A percentile compares a stretch with the other conserved stretches of the same genome.
These are phyloP conservation scores for Helicoverpa zea DNA, from an alignment of 1,140 invertebrate species.

Conservation along the genomic window DNA sequence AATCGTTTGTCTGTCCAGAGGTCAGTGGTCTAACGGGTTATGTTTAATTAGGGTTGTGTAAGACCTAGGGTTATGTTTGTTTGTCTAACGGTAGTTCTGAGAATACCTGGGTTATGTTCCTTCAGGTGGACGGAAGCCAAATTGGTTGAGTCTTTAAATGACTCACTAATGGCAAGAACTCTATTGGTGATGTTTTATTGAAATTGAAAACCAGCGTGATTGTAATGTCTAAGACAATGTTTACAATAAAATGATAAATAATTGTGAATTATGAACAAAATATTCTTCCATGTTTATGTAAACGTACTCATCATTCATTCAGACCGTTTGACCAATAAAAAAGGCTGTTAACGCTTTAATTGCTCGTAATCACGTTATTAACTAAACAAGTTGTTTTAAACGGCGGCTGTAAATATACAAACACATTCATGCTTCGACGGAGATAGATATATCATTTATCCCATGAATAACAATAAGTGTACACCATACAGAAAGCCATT, in stretches of 20 bases:
- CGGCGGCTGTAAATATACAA: slow-evolving; percentile 35
- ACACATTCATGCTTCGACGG: slow-evolving; percentile 3
- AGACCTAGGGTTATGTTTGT: no score
- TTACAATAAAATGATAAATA: no score
- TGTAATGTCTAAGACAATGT: not conserved
- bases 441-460: slow-evolving; percentile 32
- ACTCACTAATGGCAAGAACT: no score
- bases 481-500: slow-evolving; percentile 57
- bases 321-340: slow-evolving; percentile 36
- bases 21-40: slow-evolving; percentile 1
- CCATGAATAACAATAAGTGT: slow-evolving; percentile 60
- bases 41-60: not conserved
- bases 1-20: not conserved
- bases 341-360: slow-evolving; percentile 38
- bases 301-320: slow-evolving; percentile 24
- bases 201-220: no score
- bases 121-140: no score
- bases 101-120: no score
- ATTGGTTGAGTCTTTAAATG: no score
- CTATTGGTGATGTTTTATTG: no score
- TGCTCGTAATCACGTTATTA: slow-evolving; percentile 46
- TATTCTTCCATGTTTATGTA: slow-evolving; percentile 13
- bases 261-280: not conserved
- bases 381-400: slow-evolving; percentile 35
- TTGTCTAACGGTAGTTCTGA: no score